Conservation (phyloP, 2,113 vertebrate species). For the Herpailurus yagouaroundi region DNA sequence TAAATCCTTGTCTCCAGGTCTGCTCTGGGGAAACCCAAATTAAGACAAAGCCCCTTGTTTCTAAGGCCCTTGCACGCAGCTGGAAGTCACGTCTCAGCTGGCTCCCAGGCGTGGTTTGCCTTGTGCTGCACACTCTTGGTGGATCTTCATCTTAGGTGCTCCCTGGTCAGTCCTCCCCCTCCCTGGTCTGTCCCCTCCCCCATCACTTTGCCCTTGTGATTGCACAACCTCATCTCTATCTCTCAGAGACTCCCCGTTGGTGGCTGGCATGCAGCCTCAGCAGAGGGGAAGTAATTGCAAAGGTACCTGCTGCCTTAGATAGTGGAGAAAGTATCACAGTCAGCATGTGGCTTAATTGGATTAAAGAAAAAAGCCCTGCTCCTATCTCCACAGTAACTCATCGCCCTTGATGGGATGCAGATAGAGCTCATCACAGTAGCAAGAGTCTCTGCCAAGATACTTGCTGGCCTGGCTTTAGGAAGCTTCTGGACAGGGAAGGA, state of each 20-base stretch:
- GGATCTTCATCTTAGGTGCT: not conserved
- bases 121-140: not conserved
- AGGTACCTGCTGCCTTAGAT: slow-evolving; percentile 76
- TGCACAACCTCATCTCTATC: slow-evolving; percentile 46
- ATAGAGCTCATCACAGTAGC: slow-evolving; percentile 38
- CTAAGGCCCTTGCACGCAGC: not conserved
- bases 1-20: not conserved
- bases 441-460: not conserved
- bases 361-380: slow-evolving; percentile 64
- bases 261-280: slow-evolving; percentile 50
- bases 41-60: not conserved
- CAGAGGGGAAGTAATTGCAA: slow-evolving; percentile 75
- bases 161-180: not conserved
- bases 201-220: not conserved
- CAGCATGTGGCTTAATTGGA: slow-evolving; percentile 80
- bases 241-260: slow-evolving; percentile 2
- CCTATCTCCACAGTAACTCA: slow-evolving; percentile 53
- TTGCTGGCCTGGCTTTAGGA: not conserved
- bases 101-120: not conserved
- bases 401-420: slow-evolving; percentile 55
- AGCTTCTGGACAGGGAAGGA: not conserved
- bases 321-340: slow-evolving; percentile 72
- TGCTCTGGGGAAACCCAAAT: not conserved
- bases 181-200: not conserved
- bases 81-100: not conserved